Conservation (phyloP, 2,888 invertebrate genomes). For the Ceraclea dissimilis region DNA sequence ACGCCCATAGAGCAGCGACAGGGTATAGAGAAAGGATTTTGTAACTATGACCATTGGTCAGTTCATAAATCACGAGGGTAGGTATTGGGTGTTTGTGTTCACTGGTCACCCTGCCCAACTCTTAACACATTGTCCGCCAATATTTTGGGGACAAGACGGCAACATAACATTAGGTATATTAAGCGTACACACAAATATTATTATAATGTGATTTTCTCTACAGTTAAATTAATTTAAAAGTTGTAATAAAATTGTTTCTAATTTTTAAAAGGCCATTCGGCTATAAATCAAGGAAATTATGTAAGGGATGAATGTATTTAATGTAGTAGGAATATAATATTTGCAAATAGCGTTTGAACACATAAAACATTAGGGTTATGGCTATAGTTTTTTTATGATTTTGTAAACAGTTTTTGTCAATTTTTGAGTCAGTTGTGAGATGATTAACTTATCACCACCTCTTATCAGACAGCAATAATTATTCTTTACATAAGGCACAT, state of each 20-base stretch:
- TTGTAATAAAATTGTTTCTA: conserved; percentile 6
- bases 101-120: conserved; percentile 7
- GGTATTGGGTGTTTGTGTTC: conserved; percentile 10
- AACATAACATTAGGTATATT: background rate
- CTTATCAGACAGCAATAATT: too few species aligned
- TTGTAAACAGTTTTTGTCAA: too few species aligned
- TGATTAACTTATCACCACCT: too few species aligned
- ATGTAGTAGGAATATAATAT: too few species aligned
- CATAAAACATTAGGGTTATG: too few species aligned
- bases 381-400: too few species aligned
- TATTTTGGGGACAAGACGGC: conserved; percentile 11
- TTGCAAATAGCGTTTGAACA: too few species aligned
- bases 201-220: conserved; percentile 6
- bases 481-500: too few species aligned
- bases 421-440: too few species aligned
- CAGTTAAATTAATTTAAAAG: conserved; percentile 12
- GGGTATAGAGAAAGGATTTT: background rate
- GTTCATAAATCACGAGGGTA: conserved; percentile 21
- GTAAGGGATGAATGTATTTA: background rate
- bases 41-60: conserved; percentile 22
- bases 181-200: too few species aligned
- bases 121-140: conserved; percentile 22
- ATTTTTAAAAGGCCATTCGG: conserved; percentile 9
- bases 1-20: conserved; percentile 19
- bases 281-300: background rate